A percentile compares a stretch with the other conserved stretches of the same genome.
Evolutionary conservation across 1,140 invertebrate genomes (phyloP).

Genomic region (Hermetia illucens): DNA sequence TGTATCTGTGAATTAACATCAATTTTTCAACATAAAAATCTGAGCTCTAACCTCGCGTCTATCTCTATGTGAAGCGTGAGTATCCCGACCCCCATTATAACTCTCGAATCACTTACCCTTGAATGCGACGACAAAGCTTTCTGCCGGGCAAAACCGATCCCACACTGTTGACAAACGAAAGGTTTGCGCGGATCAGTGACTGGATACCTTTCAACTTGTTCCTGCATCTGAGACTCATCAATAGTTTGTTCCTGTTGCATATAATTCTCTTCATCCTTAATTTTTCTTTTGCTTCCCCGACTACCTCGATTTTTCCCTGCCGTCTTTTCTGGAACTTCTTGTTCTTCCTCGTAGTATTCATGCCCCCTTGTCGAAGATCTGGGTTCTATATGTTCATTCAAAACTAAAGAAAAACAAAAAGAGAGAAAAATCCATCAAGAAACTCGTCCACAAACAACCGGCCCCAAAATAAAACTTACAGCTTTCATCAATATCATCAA

Average conservation of each 20-base stretch:
- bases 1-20: conserved; percentile 37
- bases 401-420: not conserved
- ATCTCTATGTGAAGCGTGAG: no score
- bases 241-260: not conserved
- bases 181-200: conserved; percentile 57
- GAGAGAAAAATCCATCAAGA: not conserved
- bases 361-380: not conserved
- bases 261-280: not conserved
- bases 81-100: conserved; percentile 7
- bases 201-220: conserved; percentile 21
- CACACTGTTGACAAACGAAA: conserved; percentile 66
- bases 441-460: not conserved
- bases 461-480: conserved; percentile 6
- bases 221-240: not conserved
- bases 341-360: not conserved
- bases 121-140: conserved; percentile 62
- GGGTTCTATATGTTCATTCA: not conserved
- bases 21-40: no score
- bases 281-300: not conserved
- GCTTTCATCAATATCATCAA: conserved; percentile 37
- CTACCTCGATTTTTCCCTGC: not conserved
- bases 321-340: not conserved
- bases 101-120: conserved; percentile 29
- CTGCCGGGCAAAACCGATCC: conserved; percentile 61
- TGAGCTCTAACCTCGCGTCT: no score